Evolutionary conservation across 2,888 invertebrate species (phyloP).

Genomic region (Lepidocyrtinus sp.): DNA sequence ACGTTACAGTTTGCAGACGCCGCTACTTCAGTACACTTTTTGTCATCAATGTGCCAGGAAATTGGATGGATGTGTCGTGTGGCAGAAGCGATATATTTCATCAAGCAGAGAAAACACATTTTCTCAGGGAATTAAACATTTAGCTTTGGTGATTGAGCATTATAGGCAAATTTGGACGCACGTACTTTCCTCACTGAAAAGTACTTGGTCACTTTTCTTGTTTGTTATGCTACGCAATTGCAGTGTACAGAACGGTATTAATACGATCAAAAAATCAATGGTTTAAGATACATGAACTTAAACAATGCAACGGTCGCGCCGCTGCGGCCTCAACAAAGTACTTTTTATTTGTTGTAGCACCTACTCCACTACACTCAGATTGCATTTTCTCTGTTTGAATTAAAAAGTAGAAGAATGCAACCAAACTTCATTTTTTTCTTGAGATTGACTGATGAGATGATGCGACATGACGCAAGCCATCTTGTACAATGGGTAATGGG

Average conservation of each 20-base stretch:
- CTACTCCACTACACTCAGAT: too few species aligned
- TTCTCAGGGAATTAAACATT: not conserved
- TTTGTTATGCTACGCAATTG: too few species aligned
- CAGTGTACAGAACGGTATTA: too few species aligned
- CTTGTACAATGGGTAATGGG: not conserved
- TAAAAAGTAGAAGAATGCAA: too few species aligned
- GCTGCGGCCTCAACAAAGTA: too few species aligned
- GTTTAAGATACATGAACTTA: too few species aligned
- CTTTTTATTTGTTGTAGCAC: too few species aligned
- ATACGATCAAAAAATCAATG: too few species aligned
- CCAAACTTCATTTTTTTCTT: conserved; percentile 1
- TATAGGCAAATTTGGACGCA: not conserved
- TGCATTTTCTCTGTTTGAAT: too few species aligned
- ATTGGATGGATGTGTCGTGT: not conserved
- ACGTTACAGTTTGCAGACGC: not conserved
- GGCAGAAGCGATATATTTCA: not conserved
- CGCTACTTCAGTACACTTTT: not conserved
- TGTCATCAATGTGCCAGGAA: not conserved
- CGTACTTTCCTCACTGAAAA: too few species aligned
- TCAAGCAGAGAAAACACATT: not conserved
- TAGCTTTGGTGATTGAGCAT: not conserved
- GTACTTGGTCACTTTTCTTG: too few species aligned
- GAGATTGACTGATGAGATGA: not conserved
- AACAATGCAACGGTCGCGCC: too few species aligned
- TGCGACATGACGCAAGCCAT: not conserved